Base-by-base conservation (phyloP, 2,888 invertebrate genomes). In the Acleris literana region DNA sequence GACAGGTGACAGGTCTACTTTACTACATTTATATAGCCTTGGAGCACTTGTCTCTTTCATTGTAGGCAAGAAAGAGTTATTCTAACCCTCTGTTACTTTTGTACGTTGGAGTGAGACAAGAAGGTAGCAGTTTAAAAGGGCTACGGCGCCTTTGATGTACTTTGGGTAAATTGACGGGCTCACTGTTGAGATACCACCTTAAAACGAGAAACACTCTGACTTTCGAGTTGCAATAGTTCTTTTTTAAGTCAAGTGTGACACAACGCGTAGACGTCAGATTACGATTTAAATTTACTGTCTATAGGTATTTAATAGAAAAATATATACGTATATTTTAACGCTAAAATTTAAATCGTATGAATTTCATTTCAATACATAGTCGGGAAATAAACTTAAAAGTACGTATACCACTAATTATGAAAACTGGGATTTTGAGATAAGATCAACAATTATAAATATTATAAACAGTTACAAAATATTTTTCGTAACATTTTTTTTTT, bases 401-500 rank as follows among this genome's bases (percentile, higher is more conserved):
- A 61, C 18, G 7, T 7, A 17, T n/a, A 53, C 39, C 18, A 49
- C 48, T 56, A 61, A 55, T 44, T 63, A 13, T 29, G 20, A 51
- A 22, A 16, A 61, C 60, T 54, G 65, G 55, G 51, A 56, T 55
- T 33, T 56, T 16, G 56, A 66, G 52, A 25, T 33, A 33, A 61
- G 25, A 17, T 52, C 46, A 52, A 66, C 57, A 62, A 39, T 48
- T 53, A 55, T 61, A 57, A 66, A 62, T 62, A 33, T 33, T 25
- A 25, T 16, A 18, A 66, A 61, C 52, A 57, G 22, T 56, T 52
- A 66, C 51, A 66, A 61, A 55, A 65, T 65, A 61, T 61, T 43
- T 17, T 60, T 33, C 29, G 49, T 52, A 65, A 65, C 55, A 65
- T 49, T 20, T 57, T n/a, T n/a, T 53, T n/a, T 52, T 52, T 66